Evolutionary conservation across 1,140 invertebrate species (phyloP).

Genomic region (Xylocopa sonorina): DNA sequence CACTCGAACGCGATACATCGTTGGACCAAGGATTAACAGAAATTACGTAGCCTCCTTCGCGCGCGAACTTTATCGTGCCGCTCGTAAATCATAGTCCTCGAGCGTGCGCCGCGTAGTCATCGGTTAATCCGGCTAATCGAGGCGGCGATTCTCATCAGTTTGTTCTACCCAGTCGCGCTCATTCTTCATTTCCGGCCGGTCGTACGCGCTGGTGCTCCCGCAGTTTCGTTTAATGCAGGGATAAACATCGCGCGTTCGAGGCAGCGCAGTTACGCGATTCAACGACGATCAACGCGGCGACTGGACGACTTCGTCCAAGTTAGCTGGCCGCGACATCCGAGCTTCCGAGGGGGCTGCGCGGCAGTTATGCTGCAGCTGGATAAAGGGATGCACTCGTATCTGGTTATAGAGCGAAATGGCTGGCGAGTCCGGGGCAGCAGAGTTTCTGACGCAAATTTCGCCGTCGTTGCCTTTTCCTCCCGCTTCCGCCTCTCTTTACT

Average conservation of each 20-base stretch:
- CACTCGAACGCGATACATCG: background rate
- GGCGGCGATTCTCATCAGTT: background rate
- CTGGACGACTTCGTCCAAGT: slow-evolving; percentile 32
- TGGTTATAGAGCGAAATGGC: slow-evolving; percentile 42
- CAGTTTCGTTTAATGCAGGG: slow-evolving; percentile 34
- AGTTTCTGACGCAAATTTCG: slow-evolving; percentile 22
- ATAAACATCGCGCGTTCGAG: slow-evolving; percentile 7
- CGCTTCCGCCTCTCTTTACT: background rate
- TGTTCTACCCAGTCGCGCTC: background rate
- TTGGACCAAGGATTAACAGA: slow-evolving; percentile 1
- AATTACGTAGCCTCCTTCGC: background rate
- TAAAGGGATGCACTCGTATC: slow-evolving; percentile 61
- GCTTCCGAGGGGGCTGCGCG: slow-evolving; percentile 32
- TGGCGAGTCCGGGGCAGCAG: slow-evolving; percentile 1
- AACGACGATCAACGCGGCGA: background rate
- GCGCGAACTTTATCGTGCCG: slow-evolving; percentile 5
- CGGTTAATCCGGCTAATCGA: background rate
- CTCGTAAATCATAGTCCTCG: background rate
- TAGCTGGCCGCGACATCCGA: slow-evolving; percentile 29
- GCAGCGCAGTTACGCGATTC: slow-evolving; percentile 4
- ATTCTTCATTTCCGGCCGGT: background rate
- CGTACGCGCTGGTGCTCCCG: background rate
- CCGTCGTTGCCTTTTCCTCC: background rate
- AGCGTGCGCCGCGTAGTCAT: background rate
- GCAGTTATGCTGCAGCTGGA: slow-evolving; percentile 63